phyloP scores from a whole-genome alignment of 2,113 vertebrate species.

The Tretioscincus oriximinensis region DNA sequence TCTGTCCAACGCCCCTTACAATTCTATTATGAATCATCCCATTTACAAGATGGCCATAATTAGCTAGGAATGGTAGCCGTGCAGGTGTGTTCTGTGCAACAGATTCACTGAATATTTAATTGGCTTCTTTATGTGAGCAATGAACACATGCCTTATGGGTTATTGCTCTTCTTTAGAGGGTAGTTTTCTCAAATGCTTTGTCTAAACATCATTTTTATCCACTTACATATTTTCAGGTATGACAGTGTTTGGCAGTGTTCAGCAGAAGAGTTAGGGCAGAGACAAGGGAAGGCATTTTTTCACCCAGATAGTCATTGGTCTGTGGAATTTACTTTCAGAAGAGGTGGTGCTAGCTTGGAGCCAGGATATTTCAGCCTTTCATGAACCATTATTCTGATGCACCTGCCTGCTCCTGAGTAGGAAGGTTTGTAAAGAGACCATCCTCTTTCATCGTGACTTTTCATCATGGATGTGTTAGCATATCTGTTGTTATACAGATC shows the following conservation, averaged over 20 bases:
- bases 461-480: too few species aligned
- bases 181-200: background rate
- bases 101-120: background rate
- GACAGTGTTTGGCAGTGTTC: background rate
- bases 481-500: too few species aligned
- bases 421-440: too few species aligned
- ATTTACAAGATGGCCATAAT: background rate
- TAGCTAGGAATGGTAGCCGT: background rate
- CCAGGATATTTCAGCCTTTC: too few species aligned
- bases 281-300: too few species aligned
- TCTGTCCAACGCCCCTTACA: background rate
- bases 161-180: background rate
- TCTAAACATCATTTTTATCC: background rate
- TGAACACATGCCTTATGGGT: background rate
- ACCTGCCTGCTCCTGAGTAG: too few species aligned
- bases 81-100: background rate
- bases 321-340: too few species aligned
- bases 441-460: too few species aligned
- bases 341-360: too few species aligned
- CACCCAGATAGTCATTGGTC: too few species aligned
- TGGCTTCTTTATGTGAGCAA: background rate
- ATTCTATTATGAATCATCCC: constrained; percentile 19
- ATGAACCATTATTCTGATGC: too few species aligned
- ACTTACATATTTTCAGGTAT: background rate
- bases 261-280: background rate